Conservation (phyloP, 2,113 vertebrate species). For the Xiphophorus maculatus region DNA sequence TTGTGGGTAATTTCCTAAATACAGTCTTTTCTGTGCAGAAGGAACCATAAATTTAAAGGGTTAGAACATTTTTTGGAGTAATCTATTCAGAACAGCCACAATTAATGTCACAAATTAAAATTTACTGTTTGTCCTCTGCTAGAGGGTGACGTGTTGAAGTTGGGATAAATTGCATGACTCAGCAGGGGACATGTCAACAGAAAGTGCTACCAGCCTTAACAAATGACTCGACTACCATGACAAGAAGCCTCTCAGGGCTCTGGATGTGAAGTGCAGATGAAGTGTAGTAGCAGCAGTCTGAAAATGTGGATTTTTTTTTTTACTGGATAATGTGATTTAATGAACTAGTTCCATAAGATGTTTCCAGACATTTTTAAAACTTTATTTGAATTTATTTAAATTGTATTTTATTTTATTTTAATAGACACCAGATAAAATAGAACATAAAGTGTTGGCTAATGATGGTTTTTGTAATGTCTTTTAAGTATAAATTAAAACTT, state of each 20-base stretch:
- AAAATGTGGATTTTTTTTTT: not conserved
- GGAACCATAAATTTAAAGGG: constrained; percentile 10
- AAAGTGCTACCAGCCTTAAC: constrained; percentile 32
- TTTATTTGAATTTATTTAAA: too few species aligned
- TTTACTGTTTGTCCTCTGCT: constrained; percentile 30
- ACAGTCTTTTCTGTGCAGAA: not conserved
- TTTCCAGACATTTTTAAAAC: not conserved
- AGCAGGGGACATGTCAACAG: constrained; percentile 28
- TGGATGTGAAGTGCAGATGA: constrained; percentile 46
- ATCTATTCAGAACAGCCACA: constrained; percentile 10
- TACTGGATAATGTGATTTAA: not conserved
- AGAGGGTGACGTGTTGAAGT: constrained; percentile 46
- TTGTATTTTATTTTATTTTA: not conserved
- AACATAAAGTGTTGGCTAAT: too few species aligned
- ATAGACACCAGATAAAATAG: not conserved
- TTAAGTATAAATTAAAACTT: too few species aligned
- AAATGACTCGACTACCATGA: constrained; percentile 21
- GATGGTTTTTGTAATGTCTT: too few species aligned
- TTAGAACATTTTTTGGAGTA: constrained; percentile 3
- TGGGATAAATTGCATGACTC: constrained; percentile 48
- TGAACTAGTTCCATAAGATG: not conserved
- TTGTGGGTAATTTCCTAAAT: constrained; percentile 19
- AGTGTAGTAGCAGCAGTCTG: constrained; percentile 24
- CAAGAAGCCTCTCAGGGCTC: constrained; percentile 19
- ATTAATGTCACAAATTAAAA: constrained; percentile 5